Evolutionary conservation across 2,113 vertebrate genomes (phyloP).

Genomic region (Macroglossus sobrinus): DNA sequence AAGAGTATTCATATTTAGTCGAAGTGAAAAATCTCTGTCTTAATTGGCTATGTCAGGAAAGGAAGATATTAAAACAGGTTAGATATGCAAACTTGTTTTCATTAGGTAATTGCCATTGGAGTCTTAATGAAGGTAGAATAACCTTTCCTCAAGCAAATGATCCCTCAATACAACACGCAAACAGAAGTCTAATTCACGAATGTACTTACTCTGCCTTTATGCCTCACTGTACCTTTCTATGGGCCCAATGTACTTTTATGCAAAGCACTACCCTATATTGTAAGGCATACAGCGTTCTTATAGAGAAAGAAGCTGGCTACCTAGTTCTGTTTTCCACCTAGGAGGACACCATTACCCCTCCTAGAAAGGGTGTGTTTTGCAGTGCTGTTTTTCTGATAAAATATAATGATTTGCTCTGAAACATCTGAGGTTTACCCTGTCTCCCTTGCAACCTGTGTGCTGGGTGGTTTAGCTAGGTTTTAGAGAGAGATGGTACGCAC

Average conservation of each 20-base stretch:
- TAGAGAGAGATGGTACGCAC: background rate
- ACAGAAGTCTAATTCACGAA: background rate
- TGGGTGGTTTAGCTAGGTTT: background rate
- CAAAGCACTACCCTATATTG: background rate
- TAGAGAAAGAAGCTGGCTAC: background rate
- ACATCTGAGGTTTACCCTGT: background rate
- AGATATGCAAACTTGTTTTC: constrained; percentile 38
- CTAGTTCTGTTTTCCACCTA: background rate
- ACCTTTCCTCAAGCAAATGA: constrained; percentile 13
- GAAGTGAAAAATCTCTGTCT: background rate
- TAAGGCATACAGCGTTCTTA: background rate
- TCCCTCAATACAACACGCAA: background rate
- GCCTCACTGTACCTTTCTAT: background rate
- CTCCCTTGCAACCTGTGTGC: background rate
- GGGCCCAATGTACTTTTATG: background rate
- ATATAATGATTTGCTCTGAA: background rate
- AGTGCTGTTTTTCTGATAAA: background rate
- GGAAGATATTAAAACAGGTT: background rate
- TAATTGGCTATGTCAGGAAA: background rate
- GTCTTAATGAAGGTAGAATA: constrained; percentile 33
- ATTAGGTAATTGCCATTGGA: constrained; percentile 17
- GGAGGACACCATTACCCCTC: background rate
- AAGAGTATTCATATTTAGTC: background rate
- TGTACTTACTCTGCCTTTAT: background rate
- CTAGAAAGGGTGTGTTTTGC: background rate